These are phyloP conservation scores for Choristoneura rosaceana DNA, from an alignment of 2,888 invertebrate species.

Conservation along the genomic window DNA sequence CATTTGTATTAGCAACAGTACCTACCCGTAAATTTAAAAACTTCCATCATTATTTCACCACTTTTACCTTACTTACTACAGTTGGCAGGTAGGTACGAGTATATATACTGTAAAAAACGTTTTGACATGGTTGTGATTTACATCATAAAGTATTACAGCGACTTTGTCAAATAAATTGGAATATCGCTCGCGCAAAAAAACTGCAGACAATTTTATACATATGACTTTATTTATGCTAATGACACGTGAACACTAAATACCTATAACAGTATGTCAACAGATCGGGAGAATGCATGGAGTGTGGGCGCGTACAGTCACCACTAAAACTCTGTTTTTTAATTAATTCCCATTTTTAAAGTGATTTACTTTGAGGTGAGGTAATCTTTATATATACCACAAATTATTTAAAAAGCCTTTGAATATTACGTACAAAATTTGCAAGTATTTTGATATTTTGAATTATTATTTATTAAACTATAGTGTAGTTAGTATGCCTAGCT, in stretches of 20 bases:
- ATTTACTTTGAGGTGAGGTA: no score
- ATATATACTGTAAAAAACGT: conserved; percentile 5
- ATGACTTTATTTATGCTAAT: conserved; percentile 66
- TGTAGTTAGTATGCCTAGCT: no score
- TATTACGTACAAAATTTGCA: no score
- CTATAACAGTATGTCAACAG: conserved; percentile 64
- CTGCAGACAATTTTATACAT: conserved; percentile 46
- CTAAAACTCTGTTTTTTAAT: conserved; percentile 42
- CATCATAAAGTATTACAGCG: conserved; percentile 34
- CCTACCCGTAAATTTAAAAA: background rate
- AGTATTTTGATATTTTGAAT: no score
- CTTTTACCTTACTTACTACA: background rate
- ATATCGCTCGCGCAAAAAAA: conserved; percentile 17
- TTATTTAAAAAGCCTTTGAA: no score
- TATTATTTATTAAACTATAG: no score
- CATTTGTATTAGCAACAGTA: background rate
- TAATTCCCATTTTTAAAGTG: no score
- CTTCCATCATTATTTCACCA: background rate
- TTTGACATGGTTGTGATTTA: conserved; percentile 33
- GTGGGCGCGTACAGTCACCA: conserved; percentile 65
- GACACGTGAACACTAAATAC: conserved; percentile 69
- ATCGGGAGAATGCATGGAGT: conserved; percentile 56
- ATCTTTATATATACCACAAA: no score
- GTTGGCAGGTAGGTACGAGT: no score
- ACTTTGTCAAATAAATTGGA: conserved; percentile 35